These are phyloP conservation scores for Rousettus leschenaultii DNA, from an alignment of 2,113 vertebrate species.

Conservation along the genomic window DNA sequence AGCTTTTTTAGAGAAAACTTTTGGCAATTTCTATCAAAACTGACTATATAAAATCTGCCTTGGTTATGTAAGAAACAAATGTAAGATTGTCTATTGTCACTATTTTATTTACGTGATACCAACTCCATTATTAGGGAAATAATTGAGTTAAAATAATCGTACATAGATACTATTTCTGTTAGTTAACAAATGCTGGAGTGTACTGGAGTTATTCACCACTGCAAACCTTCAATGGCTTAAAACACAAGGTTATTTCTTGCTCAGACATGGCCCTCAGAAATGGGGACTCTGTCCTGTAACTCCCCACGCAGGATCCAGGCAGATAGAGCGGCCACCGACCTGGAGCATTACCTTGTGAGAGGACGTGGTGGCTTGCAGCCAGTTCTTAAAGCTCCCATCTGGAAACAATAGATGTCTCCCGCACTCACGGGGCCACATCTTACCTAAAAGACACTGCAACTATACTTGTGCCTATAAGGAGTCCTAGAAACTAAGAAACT, in stretches of 20 bases:
- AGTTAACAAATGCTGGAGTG: neutral
- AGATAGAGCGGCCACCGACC: rapidly evolving
- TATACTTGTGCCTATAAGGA: neutral
- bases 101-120: neutral
- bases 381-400: neutral
- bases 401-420: neutral
- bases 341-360: neutral
- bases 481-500: neutral
- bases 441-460: neutral
- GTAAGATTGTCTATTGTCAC: neutral
- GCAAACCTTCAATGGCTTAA: neutral
- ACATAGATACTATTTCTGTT: neutral
- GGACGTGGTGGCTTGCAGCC: rapidly evolving
- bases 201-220: neutral
- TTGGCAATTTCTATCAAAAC: neutral
- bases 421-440: neutral
- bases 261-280: rapidly evolving
- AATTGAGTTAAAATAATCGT: neutral
- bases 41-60: neutral
- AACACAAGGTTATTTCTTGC: neutral
- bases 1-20: neutral
- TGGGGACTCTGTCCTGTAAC: neutral
- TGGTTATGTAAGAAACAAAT: neutral
- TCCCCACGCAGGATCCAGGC: neutral
- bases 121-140: neutral